Evolutionary conservation across 2,888 invertebrate species (phyloP).

Genomic region (Dermolepida albohirtum): DNA sequence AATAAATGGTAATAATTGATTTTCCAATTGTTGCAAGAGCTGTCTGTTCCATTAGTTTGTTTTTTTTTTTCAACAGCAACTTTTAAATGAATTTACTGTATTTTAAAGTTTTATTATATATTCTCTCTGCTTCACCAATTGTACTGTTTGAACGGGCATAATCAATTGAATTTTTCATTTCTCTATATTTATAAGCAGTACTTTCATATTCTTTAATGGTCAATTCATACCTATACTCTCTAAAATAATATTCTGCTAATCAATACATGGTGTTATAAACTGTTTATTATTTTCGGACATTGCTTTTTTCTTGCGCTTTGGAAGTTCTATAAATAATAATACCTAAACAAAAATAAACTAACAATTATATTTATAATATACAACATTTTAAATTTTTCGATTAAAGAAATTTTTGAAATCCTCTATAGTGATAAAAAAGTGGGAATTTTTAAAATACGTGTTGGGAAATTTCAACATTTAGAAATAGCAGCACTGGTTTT

Average conservation of each 20-base stretch:
- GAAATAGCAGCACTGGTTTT: too few species aligned
- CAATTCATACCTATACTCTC: slow-evolving; percentile 74
- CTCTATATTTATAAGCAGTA: slow-evolving; percentile 75
- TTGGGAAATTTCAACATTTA: too few species aligned
- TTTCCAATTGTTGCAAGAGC: slow-evolving; percentile 92
- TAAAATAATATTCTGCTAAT: slow-evolving; percentile 80
- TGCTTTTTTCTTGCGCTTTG: slow-evolving; percentile 80
- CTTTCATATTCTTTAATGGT: slow-evolving; percentile 84
- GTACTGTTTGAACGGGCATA: slow-evolving; percentile 84
- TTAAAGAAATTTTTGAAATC: too few species aligned
- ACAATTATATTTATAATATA: neutral
- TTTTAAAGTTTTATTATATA: slow-evolving; percentile 81
- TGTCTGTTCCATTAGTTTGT: slow-evolving; percentile 86
- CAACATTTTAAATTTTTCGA: too few species aligned
- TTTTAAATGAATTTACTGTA: slow-evolving; percentile 78
- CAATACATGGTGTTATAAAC: slow-evolving; percentile 76
- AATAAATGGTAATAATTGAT: too few species aligned
- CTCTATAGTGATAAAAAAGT: too few species aligned
- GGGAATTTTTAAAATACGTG: too few species aligned
- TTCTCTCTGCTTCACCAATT: slow-evolving; percentile 87
- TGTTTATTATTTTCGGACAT: slow-evolving; percentile 73
- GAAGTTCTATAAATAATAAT: slow-evolving; percentile 69
- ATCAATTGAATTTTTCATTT: slow-evolving; percentile 76
- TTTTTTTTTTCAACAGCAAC: slow-evolving; percentile 75
- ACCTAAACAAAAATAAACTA: slow-evolving; percentile 10